phyloP scores from a whole-genome alignment of 2,797 vertebrate species.

The Hapalemur alaotrensis region DNA sequence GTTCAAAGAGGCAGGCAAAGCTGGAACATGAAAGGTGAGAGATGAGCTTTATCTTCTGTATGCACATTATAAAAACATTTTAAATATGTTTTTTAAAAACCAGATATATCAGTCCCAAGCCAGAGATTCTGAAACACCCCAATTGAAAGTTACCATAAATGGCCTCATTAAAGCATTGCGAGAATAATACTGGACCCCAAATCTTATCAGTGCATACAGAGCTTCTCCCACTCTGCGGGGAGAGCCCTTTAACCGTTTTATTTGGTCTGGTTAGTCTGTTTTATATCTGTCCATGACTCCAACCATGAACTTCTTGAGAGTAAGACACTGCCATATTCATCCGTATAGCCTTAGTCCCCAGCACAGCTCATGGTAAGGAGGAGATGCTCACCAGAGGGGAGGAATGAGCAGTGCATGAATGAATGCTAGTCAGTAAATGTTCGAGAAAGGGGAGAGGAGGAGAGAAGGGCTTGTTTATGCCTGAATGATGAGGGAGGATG shows the following conservation, averaged over 20 bases:
- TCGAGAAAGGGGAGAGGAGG: neutral
- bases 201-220: neutral
- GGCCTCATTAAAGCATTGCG: neutral
- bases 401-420: neutral
- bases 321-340: neutral
- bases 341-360: neutral
- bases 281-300: neutral
- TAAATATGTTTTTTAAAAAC: neutral
- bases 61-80: neutral
- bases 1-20: neutral
- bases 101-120: neutral
- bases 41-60: neutral
- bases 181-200: neutral
- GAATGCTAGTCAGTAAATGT: neutral
- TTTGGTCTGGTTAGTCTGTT: neutral
- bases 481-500: neutral
- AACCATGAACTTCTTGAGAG: neutral
- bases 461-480: neutral
- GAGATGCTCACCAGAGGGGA: neutral
- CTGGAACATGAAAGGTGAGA: neutral
- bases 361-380: neutral
- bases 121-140: neutral
- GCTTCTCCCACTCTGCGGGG: neutral
- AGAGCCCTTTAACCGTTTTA: neutral
- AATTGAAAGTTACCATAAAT: neutral